Base-by-base conservation (phyloP, 2,113 vertebrate species). In the Phodopus roborovskii region DNA sequence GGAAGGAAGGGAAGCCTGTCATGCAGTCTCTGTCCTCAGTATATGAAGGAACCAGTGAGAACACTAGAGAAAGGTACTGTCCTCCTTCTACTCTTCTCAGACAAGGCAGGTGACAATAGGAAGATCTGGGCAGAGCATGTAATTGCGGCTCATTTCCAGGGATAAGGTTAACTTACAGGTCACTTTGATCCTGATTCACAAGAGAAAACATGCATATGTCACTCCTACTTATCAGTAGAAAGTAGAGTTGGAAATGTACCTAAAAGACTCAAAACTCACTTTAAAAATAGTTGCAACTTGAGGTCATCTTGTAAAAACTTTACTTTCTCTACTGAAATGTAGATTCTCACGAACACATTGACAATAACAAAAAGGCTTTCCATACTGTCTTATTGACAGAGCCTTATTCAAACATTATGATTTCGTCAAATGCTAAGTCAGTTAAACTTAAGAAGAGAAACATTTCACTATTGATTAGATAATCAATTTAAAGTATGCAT, bases 1-100 rank as follows among this genome's bases (percentile, higher is more conserved):
- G 85, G 96, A 98, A 90, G 78, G 87, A 97, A 97, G 95, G 89
- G 81, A 97, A 97, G 93, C 83, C 96, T 96, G 85, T 97, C 96
- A 94, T 66, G 88, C 97, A 96, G 94, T 98, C 94, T 88, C 92
- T 97, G 93, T 93, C 95, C 96, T 93, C 79, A 64, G 96, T 89
- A 81, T 39, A 78, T 96, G 92, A 94, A 96, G 95, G 94, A 73
- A 82, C 92, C 78, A 74, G 90, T 28, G 92, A 89, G 77, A 97
- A 91, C 88, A 97, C 96, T 62, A 96, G 82, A 91, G 94, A 96
- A 95, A 87, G 87, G 95, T 83, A 92, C 2, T n/a, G 48, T 6
- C 12, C n/a, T 93, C 45, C 19, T 50, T 66, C n/a, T 79, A 48
- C 9, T 75, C n/a, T 88, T 90, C 48, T 89, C 50, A 71, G n/a